Percentiles rank a stretch among this genome's conserved stretches.
Evolutionary conservation across 2,797 vertebrate species (phyloP).

Genomic region (Erethizon dorsatum): DNA sequence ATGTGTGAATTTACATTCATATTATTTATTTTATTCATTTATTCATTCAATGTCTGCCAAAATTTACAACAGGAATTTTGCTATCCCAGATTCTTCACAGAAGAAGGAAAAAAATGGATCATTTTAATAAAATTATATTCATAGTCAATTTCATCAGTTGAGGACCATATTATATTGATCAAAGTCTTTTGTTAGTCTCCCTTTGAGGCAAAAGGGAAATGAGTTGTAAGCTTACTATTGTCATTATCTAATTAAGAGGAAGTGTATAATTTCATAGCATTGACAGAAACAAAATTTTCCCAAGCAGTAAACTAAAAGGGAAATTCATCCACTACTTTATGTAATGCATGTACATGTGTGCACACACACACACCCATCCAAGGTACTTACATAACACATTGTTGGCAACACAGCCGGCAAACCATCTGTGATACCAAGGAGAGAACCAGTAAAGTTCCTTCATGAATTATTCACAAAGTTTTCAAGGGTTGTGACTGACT

Average conservation of each 20-base stretch:
- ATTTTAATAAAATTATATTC: constrained; percentile 20
- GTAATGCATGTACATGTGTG: background rate
- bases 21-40: constrained; percentile 17
- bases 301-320: constrained; percentile 23
- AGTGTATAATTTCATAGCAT: background rate
- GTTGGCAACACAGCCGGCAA: constrained; percentile 20
- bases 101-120: background rate
- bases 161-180: background rate
- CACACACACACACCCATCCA: background rate
- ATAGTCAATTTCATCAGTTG: background rate
- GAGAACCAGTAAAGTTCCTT: background rate
- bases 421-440: constrained; percentile 28
- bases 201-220: background rate
- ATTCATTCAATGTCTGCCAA: background rate
- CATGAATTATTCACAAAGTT: background rate
- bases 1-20: background rate
- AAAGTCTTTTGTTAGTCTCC: background rate
- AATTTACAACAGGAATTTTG: constrained; percentile 2
- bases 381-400: background rate
- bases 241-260: constrained; percentile 55
- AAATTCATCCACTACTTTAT: constrained; percentile 6
- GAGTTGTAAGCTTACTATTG: background rate
- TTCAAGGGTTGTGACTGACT: background rate
- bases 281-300: constrained; percentile 23
- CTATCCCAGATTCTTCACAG: background rate